Base-by-base conservation (phyloP, 2,113 vertebrate species). In the Amblyopsis rosae region DNA sequence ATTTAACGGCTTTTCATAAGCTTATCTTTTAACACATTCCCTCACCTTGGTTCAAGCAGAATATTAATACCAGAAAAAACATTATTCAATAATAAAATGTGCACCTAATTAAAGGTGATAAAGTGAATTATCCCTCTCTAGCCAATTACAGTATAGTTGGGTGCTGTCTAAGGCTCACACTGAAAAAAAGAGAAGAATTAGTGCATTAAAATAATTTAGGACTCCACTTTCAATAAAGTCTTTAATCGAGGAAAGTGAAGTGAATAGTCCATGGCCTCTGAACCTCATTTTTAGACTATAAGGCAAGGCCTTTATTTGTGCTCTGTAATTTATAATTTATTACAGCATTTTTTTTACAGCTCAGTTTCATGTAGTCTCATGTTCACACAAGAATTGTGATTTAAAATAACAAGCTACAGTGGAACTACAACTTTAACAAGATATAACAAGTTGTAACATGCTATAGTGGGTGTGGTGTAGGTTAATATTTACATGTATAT, bases 171-270 rank as follows among this genome's bases (percentile, higher is more conserved):
- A 69, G 60, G 68, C 53, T 70, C 71, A 10, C 62, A 63, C 65
- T 78, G 62, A 69, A 84, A 69, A 88, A 88, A 86, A 51, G 67
- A 76, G 65, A 80, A 82, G 70, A 82, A 89, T 72, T 11, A 77
- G 70, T 71, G 62, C 77, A 84, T 89, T 85, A 82, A 82, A 86
- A 85, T 87, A 78, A 89, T 88, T 91, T 84, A 81, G 76, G 78
- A 74, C 59, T 73, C 67, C 64, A 67, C 33, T 75, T 82, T 74
- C 65, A 80, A 82, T 77, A 79, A 77, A 46, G 60, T 58, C 68
- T 73, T 62, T 77, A 17, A 62, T 45, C 85, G 75, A 81, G 65
- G 67, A 79, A 77, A 62, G 69, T 76, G 55, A 19, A 71, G 75
- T 81, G 49, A 87, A 81, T 59, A 75, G 57, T 70, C 59, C 12